Base-by-base conservation (phyloP, 2,113 vertebrate species). In the Helogale parvula region DNA sequence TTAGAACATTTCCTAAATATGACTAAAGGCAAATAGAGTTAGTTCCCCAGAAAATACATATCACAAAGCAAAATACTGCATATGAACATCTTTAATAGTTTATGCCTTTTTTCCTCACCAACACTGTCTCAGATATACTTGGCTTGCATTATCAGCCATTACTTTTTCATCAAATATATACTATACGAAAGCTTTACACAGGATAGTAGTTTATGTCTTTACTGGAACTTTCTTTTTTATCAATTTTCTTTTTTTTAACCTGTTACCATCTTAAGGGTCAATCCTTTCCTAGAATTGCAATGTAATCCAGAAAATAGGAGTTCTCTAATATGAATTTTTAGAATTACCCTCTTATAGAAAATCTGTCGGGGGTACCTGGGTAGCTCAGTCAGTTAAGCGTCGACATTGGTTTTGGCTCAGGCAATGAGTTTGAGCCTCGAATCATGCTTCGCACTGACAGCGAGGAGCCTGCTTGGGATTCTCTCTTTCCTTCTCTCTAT, bases 101-200 rank as follows among this genome's bases (percentile, higher is more conserved):
- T 88, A 79, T 68, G 29, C 25, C 54, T 88, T 63, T 60, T 68
- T 52, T 21, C 29, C 50, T 47, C 45, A 13, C 52, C 79, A 90
- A 91, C 14, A 76, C 31, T 95, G 11, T 74, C 69, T 72, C 74
- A 0, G 19, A 93, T 71, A 90, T 68, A 94, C 15, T 45, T 5
- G 35, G n/a, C 21, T 93, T 94, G n/a, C 60, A 5, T 52, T 91
- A 88, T 69, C 35, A 86, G 29, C 2, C 14, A 96, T 31, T 86
- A 85, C 6, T 76, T 85, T 94, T 97, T 60, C 14, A 96, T 77
- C 66, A 94, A 90, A 50, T 66, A 95, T 96, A 80, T 87, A 57
- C 16, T 88, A 35, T 25, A 94, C n/a, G 27, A 93, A 54, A n/a
- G 8, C 21, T 98, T 90, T 90, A 80, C n/a, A 94, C 5, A 57